These are phyloP conservation scores for Anarsia innoxiella DNA, from an alignment of 2,888 invertebrate species.

Conservation along the genomic window DNA sequence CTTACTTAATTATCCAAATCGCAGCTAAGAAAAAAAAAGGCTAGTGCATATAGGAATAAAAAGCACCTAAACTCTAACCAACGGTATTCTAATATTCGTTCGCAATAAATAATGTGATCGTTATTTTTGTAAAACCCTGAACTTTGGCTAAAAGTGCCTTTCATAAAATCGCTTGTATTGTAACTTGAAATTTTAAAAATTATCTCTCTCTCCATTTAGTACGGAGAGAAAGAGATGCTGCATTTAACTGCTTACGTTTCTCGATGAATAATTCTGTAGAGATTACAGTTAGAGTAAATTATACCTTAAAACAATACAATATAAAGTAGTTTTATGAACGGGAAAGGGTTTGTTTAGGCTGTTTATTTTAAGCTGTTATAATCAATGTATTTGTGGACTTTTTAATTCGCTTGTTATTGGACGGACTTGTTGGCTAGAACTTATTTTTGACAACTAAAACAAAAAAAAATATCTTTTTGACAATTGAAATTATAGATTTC, in stretches of 20 bases:
- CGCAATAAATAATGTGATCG: conserved; percentile 5
- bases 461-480: too few species aligned
- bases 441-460: too few species aligned
- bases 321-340: conserved; percentile 5
- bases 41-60: background rate
- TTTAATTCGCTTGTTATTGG: too few species aligned
- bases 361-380: conserved; percentile 9
- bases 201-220: background rate
- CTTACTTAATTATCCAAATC: too few species aligned
- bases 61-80: background rate
- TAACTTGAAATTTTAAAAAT: background rate
- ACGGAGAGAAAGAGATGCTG: too few species aligned
- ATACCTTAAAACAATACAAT: background rate
- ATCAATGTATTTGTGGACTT: too few species aligned
- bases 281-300: background rate
- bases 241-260: too few species aligned
- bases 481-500: too few species aligned
- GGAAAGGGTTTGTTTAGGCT: conserved; percentile 1
- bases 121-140: conserved; percentile 5
- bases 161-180: conserved; percentile 5
- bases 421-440: too few species aligned
- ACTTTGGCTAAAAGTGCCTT: background rate
- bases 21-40: too few species aligned
- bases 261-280: too few species aligned
- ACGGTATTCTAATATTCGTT: background rate